Evolutionary conservation across 1,140 invertebrate genomes (phyloP).

Genomic region (Ceratitis capitata): DNA sequence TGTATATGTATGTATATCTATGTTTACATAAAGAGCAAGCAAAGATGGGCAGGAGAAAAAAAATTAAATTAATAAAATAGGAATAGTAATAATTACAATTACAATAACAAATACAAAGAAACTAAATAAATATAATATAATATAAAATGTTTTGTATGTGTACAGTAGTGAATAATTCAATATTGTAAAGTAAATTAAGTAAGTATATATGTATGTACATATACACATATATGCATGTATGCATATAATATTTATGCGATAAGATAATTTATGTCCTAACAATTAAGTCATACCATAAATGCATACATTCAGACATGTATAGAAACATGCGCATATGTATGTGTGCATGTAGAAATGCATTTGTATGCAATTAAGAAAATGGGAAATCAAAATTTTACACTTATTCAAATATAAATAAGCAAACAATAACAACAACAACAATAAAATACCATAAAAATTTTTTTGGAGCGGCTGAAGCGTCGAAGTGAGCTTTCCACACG

Average conservation of each 20-base stretch:
- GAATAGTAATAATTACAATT: neutral
- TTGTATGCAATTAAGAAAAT: slow-evolving; percentile 28
- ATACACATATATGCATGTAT: neutral
- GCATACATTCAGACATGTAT: too few species aligned
- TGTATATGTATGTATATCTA: neutral
- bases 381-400: slow-evolving; percentile 42
- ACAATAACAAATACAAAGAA: neutral
- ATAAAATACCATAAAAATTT: too few species aligned
- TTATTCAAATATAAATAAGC: neutral
- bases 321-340: too few species aligned
- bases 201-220: neutral
- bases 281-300: slow-evolving; percentile 20
- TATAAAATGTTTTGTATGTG: slow-evolving; percentile 42
- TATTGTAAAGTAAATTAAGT: neutral
- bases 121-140: too few species aligned
- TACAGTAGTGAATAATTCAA: slow-evolving; percentile 41
- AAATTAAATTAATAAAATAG: neutral
- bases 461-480: too few species aligned
- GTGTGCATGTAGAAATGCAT: slow-evolving; percentile 38
- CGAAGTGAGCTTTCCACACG: neutral
- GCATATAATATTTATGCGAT: neutral
- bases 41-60: neutral
- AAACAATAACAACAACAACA: neutral
- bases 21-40: neutral
- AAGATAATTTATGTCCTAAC: slow-evolving; percentile 26